Base-by-base conservation (phyloP, 1,140 invertebrate genomes). In the Reticulitermes speratus region DNA sequence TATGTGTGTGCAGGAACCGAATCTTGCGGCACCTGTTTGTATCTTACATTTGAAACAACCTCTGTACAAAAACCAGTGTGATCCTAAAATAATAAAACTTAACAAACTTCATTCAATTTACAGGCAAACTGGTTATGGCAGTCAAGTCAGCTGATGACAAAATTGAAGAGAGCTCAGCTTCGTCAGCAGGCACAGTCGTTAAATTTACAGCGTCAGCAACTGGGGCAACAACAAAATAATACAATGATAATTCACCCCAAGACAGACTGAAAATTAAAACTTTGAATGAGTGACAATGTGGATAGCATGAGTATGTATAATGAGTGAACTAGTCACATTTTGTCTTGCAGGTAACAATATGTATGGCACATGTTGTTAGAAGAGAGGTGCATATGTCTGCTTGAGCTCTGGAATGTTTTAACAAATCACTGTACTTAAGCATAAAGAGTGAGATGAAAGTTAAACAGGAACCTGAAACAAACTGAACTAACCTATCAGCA, bases 121-220 rank as follows among this genome's bases (percentile, higher is more conserved):
- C 88, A 97, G 96, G 96, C 96, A 86, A 95, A 95, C 88, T 97
- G 96, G 96, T 90, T 97, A 44, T 97, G 96, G 89, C 95, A 96
- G 89, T 97, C 96, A 2, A 96, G 96, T 86, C 95, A 97, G 90
- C 91, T 97, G 88, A 97, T 97, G 95, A 94, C 94, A 65, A 95
- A 94, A 87, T 89, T 97, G 87, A 96, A 96, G 90, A 93, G 94
- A 89, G 96, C 96, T 1, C 96, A 97, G 89, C 89, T 97, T 3
- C 92, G 93, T 32, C 85, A 85, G 21, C 86, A 86, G 52, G 85
- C 85, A 19, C 85, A 86, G 81, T 84, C 84, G 11, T 75, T 30
- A 75, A 30, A 16, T 32, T 52, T 84, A 32, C 83, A 48, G 44
- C 85, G 85, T 23, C 85, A 83, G 21, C 84, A 84, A 45, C 84